A percentile compares a stretch with the other conserved stretches of the same genome.
phyloP scores from a whole-genome alignment of 1,140 invertebrate species.

The Calliphora vicina region DNA sequence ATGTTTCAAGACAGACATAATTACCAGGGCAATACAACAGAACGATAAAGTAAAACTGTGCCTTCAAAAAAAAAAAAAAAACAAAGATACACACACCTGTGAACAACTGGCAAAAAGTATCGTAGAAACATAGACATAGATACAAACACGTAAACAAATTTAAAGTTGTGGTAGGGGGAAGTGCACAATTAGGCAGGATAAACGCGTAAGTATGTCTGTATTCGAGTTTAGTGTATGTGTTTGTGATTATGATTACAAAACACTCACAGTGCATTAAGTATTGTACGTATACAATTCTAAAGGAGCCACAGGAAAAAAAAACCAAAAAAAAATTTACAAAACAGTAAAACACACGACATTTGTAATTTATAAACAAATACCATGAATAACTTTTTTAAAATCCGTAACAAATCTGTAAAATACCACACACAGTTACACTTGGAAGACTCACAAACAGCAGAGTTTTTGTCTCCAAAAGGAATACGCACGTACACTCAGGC shows the following conservation, averaged over 20 bases:
- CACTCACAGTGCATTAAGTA: background rate
- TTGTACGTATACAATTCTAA: background rate
- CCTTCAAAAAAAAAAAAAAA: background rate
- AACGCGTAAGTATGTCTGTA: background rate
- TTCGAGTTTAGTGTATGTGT: background rate
- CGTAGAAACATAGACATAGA: background rate
- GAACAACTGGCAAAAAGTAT: background rate
- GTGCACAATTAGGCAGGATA: conserved; percentile 32
- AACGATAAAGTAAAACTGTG: background rate
- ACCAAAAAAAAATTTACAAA: background rate
- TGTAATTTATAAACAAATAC: conserved; percentile 15
- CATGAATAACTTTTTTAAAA: background rate
- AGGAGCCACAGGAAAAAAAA: background rate
- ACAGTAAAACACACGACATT: background rate
- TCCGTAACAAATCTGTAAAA: conserved; percentile 27
- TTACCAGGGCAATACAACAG: conserved; percentile 1
- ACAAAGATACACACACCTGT: conserved; percentile 1
- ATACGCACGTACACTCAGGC: background rate
- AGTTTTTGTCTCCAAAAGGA: background rate
- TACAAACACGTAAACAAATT: background rate
- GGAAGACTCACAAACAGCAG: background rate
- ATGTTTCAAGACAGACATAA: conserved; percentile 29
- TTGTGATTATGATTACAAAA: background rate
- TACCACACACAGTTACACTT: background rate
- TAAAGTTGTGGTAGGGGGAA: background rate